These are phyloP conservation scores for Takifugu ocellatus DNA, from an alignment of 2,797 vertebrate genomes.

Conservation along the genomic window DNA sequence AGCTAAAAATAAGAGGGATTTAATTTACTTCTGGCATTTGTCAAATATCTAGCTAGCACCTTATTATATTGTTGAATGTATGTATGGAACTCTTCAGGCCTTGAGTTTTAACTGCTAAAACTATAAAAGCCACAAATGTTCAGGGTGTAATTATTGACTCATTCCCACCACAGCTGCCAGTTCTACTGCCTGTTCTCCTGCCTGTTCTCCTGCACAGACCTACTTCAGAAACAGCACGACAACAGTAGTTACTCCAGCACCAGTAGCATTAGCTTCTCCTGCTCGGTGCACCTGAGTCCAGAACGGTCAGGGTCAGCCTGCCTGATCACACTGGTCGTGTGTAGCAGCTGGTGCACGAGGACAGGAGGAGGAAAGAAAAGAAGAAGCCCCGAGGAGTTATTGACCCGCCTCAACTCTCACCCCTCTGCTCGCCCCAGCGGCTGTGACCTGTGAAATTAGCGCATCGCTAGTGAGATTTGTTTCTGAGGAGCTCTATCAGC, in stretches of 20 bases:
- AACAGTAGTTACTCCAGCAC: constrained; percentile 16
- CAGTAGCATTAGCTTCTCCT: constrained; percentile 20
- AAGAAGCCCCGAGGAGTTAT: constrained; percentile 71
- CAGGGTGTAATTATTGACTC: too few species aligned
- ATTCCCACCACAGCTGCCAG: neutral
- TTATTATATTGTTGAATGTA: too few species aligned
- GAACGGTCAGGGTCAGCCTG: constrained; percentile 55
- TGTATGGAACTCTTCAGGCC: too few species aligned
- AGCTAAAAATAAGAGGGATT: neutral
- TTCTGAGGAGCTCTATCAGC: constrained; percentile 70
- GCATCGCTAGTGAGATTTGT: constrained; percentile 66
- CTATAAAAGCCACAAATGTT: too few species aligned
- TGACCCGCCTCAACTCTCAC: constrained; percentile 70
- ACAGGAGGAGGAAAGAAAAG: constrained; percentile 13
- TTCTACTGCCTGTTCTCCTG: neutral
- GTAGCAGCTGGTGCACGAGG: constrained; percentile 64
- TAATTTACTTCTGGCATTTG: neutral
- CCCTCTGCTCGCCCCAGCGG: constrained; percentile 51
- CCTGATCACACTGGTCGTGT: constrained; percentile 61
- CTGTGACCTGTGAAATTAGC: constrained; percentile 79
- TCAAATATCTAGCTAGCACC: too few species aligned
- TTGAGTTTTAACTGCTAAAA: too few species aligned
- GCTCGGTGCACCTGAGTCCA: constrained; percentile 62
- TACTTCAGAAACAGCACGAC: constrained; percentile 6
- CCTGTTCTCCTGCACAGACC: neutral